Evolutionary conservation across 2,888 invertebrate species (phyloP), one percentile per base, ranked within the genome.

Genomic region (Metopia argyrocephala): DNA sequence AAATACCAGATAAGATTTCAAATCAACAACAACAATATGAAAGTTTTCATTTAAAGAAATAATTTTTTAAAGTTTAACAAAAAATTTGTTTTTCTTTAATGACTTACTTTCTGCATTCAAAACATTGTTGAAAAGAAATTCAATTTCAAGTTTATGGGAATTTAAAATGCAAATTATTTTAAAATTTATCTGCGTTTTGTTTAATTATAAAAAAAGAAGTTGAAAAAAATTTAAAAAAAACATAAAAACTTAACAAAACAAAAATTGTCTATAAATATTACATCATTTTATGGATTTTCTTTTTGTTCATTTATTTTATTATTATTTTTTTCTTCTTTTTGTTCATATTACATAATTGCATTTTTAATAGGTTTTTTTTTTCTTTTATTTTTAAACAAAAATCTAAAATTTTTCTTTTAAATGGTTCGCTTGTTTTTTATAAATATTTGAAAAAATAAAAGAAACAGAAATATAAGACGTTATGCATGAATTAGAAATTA

Each of bases 111-210:
- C 31, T 46, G 15, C 45, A 18, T 68, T 75, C 54, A 18, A 27
- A 56, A 54, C 48, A 2, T 76, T 54, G 23, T 54, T 18, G n/a
- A 50, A 71, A 62, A 56, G 57, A 75, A 75, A 59, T 27, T 54
- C 38, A 9, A 57, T 71, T 79, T 79, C 70, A 79, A 79, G 76
- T 80, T 80, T 80, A 73, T 71, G 68, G 68, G 71, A 80, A 80
- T 76, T 76, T 50, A 50, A 68, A 76, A 76, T 80, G 71, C 71
- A 76, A 80, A 80, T 79, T 74, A 46, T 28, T 28, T 28, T 45
- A 5, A 15, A 20, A 45, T 74, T 68, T 66, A 38, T 31, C 12
- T 31, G n/a, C 31, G 18, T 27, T 28, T 52, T 21, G 2, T 23
- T 21, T 9, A 21, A 7, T 20, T 7, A 3, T 52, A 20, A 20